Evolutionary conservation across 1,140 invertebrate species (phyloP), one percentile per base, ranked within the genome.

Genomic region (Oscheius sp.): DNA sequence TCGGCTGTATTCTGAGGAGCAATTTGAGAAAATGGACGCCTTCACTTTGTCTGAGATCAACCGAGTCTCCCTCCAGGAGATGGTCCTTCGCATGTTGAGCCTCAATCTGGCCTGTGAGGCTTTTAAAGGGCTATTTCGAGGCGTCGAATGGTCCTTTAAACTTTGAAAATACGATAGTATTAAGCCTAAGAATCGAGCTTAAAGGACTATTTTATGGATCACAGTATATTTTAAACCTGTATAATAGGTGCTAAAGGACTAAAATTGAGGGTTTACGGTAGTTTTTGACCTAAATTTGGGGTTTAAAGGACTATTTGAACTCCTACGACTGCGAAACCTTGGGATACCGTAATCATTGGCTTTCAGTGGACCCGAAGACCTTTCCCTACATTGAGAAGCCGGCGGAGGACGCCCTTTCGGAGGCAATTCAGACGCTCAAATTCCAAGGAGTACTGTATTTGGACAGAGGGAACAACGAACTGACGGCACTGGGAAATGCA

Each of bases 311-410:
- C n/a, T n/a, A n/a, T n/a, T n/a, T n/a, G n/a, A n/a, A n/a, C n/a
- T n/a, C n/a, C n/a, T n/a, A n/a, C n/a, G n/a, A n/a, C n/a, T n/a
- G n/a, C n/a, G n/a, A n/a, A n/a, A n/a, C n/a, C n/a, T n/a, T n/a
- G n/a, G n/a, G n/a, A n/a, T n/a, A n/a, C n/a, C n/a, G n/a, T n/a
- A n/a, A n/a, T n/a, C n/a, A n/a, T n/a, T n/a, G n/a, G n/a, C n/a
- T n/a, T 77, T 52, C 62, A 80, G 80, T 84, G 29, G 79, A 83
- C 38, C 83, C 83, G 3, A 66, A 76, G 23, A 79, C 84, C 4
- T 99, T 99, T 88, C 95, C 95, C 1, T 99, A 97, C 84, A 90
- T 99, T 45, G 95, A 99, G 86, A 88, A 91, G 29, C 96, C 96
- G 18, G 77, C 82, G 23, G 87, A 89, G 18, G 82, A 88, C 28